A percentile compares a stretch with the other conserved stretches of the same genome.
Conservation (phyloP, 2,113 vertebrate genomes). For the Mirounga angustirostris region DNA sequence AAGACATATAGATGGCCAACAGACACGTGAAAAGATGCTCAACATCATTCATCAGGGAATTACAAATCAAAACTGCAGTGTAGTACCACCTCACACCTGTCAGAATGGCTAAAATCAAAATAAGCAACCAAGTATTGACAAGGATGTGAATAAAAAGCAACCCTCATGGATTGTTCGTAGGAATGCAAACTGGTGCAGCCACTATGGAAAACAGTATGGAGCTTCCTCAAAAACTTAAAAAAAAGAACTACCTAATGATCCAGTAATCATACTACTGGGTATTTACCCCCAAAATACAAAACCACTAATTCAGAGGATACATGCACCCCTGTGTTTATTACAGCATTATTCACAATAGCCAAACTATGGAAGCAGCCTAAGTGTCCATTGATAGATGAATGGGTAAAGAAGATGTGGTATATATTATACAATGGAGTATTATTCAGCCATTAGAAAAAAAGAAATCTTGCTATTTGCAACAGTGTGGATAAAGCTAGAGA, state of each 20-base stretch:
- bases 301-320: neutral
- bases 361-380: neutral
- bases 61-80: neutral
- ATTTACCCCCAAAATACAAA: neutral
- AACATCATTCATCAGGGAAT: neutral
- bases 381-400: neutral
- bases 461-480: neutral
- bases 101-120: neutral
- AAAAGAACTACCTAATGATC: neutral
- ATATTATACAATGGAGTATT: neutral
- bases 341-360: neutral
- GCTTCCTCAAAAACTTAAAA: neutral
- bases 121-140: neutral
- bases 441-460: neutral
- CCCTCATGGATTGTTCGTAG: neutral
- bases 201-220: neutral
- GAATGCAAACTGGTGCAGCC: neutral
- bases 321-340: neutral
- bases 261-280: neutral
- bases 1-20: neutral
- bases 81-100: neutral
- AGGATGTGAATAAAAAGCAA: neutral
- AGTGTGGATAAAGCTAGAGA: neutral
- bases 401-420: neutral
- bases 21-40: neutral